phyloP scores from a whole-genome alignment of 2,888 invertebrate genomes.

The Himalopsyche japonica region DNA sequence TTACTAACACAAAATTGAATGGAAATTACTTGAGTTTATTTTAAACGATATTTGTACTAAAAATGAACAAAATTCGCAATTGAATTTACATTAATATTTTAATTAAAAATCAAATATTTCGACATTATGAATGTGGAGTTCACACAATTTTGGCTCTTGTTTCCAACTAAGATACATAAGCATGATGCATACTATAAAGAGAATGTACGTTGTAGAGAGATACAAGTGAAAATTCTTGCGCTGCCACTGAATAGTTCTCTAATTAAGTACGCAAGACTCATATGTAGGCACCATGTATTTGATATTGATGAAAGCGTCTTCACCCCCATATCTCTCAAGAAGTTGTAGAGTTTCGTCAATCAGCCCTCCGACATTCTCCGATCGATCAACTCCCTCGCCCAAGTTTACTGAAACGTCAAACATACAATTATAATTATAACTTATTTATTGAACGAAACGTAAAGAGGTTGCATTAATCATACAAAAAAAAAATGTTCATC shows the following conservation, averaged over 20 bases:
- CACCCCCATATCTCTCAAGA: constrained; percentile 89
- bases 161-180: not conserved
- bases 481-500: too few relatives aligned
- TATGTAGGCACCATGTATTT: constrained; percentile 98
- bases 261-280: constrained; percentile 84
- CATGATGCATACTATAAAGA: not conserved
- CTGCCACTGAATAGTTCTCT: not conserved
- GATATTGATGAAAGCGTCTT: constrained; percentile 96
- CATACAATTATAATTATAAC: constrained; percentile 39
- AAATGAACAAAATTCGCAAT: too few relatives aligned
- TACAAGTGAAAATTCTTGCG: not conserved
- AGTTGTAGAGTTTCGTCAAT: constrained; percentile 92
- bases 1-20: too few relatives aligned
- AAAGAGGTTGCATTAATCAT: not conserved
- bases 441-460: constrained; percentile 7
- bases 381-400: constrained; percentile 86
- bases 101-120: too few relatives aligned
- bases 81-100: too few relatives aligned
- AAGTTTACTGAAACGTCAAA: constrained; percentile 68
- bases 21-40: too few relatives aligned
- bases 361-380: constrained; percentile 86
- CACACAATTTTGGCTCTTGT: too few relatives aligned
- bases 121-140: too few relatives aligned
- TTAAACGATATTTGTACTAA: too few relatives aligned
- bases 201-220: not conserved